These are phyloP conservation scores for Agonopterix alstromeriana DNA, from an alignment of 2,888 invertebrate species.

Conservation along the genomic window DNA sequence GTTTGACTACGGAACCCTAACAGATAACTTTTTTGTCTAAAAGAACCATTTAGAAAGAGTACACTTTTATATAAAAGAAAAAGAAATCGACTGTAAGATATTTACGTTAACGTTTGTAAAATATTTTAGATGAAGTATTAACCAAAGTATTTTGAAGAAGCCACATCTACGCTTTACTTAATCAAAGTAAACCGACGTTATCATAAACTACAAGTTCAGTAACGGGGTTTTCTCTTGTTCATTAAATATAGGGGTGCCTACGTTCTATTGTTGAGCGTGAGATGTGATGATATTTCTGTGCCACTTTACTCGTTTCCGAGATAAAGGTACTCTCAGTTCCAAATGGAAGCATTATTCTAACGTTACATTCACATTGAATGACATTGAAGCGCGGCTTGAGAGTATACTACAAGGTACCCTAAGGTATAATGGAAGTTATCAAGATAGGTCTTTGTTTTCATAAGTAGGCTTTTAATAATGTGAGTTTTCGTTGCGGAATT, in stretches of 20 bases:
- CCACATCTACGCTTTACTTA: too few relatives aligned
- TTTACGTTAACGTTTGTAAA: too few relatives aligned
- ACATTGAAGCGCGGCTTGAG: slow-evolving; percentile 14
- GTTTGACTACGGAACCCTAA: too few relatives aligned
- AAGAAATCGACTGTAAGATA: too few relatives aligned
- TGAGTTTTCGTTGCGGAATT: too few relatives aligned
- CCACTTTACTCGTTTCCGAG: slow-evolving; percentile 43
- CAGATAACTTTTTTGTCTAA: too few relatives aligned
- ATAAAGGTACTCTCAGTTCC: slow-evolving; percentile 46
- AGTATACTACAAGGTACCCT: slow-evolving; percentile 4
- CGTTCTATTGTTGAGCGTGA: slow-evolving; percentile 41
- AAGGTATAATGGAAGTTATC: slow-evolving; percentile 5
- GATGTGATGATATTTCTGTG: slow-evolving; percentile 52
- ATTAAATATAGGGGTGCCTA: slow-evolving; percentile 36
- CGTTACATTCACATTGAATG: slow-evolving; percentile 20
- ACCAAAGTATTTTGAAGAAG: too few relatives aligned
- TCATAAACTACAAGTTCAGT: slow-evolving; percentile 21
- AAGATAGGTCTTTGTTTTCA: slow-evolving; percentile 3
- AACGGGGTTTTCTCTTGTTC: slow-evolving; percentile 34
- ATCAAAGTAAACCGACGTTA: slow-evolving; percentile 11
- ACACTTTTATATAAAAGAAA: too few relatives aligned
- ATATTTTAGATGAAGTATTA: too few relatives aligned
- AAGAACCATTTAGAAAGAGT: too few relatives aligned
- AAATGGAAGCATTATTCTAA: slow-evolving; percentile 20
- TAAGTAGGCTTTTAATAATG: neutral